These are phyloP conservation scores for Intellagama lesueurii DNA, from an alignment of 2,797 vertebrate species.

Conservation along the genomic window DNA sequence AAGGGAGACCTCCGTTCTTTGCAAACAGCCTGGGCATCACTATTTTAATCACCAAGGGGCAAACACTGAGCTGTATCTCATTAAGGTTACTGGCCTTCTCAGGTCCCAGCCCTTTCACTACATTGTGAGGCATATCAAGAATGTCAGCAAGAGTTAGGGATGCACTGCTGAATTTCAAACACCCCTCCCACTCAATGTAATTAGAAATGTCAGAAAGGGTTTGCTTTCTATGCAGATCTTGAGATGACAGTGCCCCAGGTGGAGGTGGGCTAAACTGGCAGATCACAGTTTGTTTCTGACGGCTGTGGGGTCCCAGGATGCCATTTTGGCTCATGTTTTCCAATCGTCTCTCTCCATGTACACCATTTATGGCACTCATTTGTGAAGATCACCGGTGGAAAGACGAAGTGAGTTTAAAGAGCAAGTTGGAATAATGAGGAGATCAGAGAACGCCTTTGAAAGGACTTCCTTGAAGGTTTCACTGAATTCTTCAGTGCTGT, in stretches of 20 bases:
- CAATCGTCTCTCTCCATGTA: background rate
- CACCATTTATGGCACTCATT: background rate
- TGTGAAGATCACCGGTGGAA: background rate
- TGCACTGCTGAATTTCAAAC: constrained; percentile 36
- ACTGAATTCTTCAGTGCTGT: background rate
- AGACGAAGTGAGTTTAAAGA: constrained; percentile 8
- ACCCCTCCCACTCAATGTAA: constrained; percentile 43
- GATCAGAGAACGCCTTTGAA: background rate
- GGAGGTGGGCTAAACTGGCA: fast-evolving
- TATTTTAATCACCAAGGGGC: background rate
- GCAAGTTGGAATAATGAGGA: background rate
- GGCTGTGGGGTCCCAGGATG: background rate
- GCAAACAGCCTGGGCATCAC: background rate
- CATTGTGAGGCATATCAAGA: constrained; percentile 36
- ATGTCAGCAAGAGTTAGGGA: constrained; percentile 41
- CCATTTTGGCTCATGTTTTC: background rate
- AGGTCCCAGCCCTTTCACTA: background rate
- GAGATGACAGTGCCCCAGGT: constrained; percentile 32
- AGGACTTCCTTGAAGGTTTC: background rate
- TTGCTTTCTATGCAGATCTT: constrained; percentile 22
- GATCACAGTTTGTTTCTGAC: background rate
- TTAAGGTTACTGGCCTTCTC: background rate
- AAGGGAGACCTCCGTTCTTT: background rate
- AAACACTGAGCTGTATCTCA: background rate
- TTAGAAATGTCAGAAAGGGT: constrained; percentile 64